A percentile compares a stretch with the other conserved stretches of the same genome.
These are phyloP conservation scores for Steinernema hermaphroditum DNA, from an alignment of 2,888 invertebrate genomes.

Conservation along the genomic window DNA sequence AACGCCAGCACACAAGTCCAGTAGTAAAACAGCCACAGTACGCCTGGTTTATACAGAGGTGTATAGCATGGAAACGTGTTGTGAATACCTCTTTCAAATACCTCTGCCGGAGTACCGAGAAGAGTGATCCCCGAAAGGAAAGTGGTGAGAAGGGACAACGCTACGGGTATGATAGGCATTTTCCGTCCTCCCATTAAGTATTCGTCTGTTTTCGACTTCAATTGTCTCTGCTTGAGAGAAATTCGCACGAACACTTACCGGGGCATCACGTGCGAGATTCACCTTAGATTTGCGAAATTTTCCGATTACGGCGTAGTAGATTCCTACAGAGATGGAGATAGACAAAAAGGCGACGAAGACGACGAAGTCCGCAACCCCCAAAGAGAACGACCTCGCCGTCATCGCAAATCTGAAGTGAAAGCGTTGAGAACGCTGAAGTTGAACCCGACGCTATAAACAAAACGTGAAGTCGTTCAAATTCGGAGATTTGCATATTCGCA, in stretches of 20 bases:
- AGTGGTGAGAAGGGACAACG: slow-evolving; percentile 85
- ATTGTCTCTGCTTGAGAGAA: background rate
- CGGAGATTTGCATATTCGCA: background rate
- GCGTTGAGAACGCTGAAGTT: background rate
- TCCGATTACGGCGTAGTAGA: slow-evolving; percentile 16
- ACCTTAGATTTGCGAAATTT: background rate
- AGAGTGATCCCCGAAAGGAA: slow-evolving; percentile 86
- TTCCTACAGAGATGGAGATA: slow-evolving; percentile 12
- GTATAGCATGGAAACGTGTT: too few relatives aligned
- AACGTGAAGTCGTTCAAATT: background rate
- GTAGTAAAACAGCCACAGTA: slow-evolving; percentile 24
- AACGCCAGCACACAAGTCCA: slow-evolving; percentile 24
- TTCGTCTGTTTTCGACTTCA: slow-evolving; percentile 73
- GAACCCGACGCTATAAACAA: background rate
- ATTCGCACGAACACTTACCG: background rate
- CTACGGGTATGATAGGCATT: slow-evolving; percentile 81
- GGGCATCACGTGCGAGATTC: background rate
- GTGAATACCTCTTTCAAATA: slow-evolving; percentile 71
- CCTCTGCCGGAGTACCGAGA: slow-evolving; percentile 82
- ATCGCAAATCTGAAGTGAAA: background rate
- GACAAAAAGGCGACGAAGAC: slow-evolving; percentile 29
- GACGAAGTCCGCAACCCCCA: slow-evolving; percentile 11
- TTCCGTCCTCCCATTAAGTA: slow-evolving; percentile 81
- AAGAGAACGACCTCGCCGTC: background rate
- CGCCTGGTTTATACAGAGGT: slow-evolving; percentile 3